Conservation (phyloP, 2,888 invertebrate genomes). For the Diachrysia chrysitis region DNA sequence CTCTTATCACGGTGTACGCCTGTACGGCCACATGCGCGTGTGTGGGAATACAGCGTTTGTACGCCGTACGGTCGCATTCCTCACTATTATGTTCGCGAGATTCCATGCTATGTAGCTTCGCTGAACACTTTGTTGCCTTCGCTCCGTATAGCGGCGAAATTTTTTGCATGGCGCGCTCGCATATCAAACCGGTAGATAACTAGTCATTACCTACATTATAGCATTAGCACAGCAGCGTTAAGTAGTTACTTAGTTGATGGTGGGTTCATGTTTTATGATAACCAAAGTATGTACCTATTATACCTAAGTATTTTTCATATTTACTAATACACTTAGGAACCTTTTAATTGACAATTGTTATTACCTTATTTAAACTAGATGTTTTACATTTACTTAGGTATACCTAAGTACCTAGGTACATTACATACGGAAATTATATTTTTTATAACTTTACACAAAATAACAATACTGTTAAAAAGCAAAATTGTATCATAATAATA, state of each 20-base stretch:
- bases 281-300: conserved; percentile 16
- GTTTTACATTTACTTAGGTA: no score
- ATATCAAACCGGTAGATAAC: conserved; percentile 84
- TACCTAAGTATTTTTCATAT: conserved; percentile 10
- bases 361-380: not conserved
- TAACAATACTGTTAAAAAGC: not conserved
- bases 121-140: conserved; percentile 64
- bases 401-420: no score
- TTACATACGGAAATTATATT: no score
- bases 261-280: conserved; percentile 31
- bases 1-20: conserved; percentile 77
- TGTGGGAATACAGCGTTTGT: conserved; percentile 70
- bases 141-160: conserved; percentile 82
- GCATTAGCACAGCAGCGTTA: conserved; percentile 57
- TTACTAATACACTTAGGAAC: not conserved
- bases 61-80: conserved; percentile 79
- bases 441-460: no score
- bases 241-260: conserved; percentile 40
- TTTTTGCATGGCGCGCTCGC: conserved; percentile 83
- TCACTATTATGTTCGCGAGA: conserved; percentile 83
- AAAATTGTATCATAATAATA: not conserved
- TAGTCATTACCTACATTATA: conserved; percentile 67
- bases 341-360: conserved; percentile 10
- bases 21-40: conserved; percentile 67
- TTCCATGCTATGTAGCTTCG: conserved; percentile 75